phyloP scores from a whole-genome alignment of 2,113 vertebrate genomes.

The Pogonocichla stellata region DNA sequence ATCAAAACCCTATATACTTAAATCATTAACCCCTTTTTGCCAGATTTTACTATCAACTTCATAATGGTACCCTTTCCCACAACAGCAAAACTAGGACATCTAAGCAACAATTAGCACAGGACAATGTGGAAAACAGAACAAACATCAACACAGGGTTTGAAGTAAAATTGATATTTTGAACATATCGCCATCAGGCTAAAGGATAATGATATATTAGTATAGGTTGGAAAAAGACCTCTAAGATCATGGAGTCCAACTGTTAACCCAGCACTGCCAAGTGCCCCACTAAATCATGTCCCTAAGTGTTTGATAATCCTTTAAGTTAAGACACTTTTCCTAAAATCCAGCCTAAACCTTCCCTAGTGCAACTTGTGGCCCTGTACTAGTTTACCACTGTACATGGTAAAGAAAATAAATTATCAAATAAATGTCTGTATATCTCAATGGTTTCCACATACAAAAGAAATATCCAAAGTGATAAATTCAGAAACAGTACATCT shows the following conservation, averaged over 20 bases:
- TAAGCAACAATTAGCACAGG: background rate
- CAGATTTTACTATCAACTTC: background rate
- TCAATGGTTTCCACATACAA: background rate
- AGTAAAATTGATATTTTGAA: background rate
- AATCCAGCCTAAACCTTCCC: background rate
- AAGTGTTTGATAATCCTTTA: background rate
- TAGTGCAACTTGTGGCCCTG: background rate
- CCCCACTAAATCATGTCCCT: background rate
- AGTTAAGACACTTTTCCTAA: background rate
- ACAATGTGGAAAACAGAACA: background rate
- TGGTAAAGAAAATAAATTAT: background rate
- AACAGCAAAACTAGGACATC: background rate
- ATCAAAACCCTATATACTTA: background rate
- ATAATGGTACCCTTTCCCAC: background rate
- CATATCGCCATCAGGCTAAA: background rate
- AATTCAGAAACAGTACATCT: background rate
- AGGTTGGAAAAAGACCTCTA: background rate
- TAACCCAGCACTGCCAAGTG: background rate
- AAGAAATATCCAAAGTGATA: background rate
- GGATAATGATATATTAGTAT: background rate
- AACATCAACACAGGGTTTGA: background rate
- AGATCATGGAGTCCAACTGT: fast-evolving
- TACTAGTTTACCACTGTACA: background rate
- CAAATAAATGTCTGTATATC: background rate
- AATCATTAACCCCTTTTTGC: background rate